Conservation (phyloP, 2,888 invertebrate species). For the Hirudinaria manillensis region DNA sequence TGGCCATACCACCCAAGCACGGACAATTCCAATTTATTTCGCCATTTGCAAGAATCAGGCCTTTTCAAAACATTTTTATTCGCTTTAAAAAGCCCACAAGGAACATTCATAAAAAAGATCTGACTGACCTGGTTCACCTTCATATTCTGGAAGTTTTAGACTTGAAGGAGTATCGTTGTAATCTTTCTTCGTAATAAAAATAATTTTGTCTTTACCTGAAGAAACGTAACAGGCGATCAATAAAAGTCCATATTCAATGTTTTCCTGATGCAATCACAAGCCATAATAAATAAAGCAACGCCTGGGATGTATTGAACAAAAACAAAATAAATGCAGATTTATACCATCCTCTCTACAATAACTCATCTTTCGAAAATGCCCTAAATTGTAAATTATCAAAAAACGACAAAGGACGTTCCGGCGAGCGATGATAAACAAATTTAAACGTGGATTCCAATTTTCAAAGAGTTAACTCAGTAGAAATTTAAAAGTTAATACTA, state of each 20-base stretch:
- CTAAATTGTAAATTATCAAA: neutral
- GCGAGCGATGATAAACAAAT: neutral
- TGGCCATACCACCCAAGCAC: conserved; percentile 93
- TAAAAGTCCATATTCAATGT: neutral
- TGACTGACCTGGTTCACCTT: conserved; percentile 44
- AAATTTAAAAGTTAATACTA: no score
- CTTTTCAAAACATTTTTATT: conserved; percentile 49
- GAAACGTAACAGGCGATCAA: neutral
- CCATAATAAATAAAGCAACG: neutral
- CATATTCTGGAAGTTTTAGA: conserved; percentile 53
- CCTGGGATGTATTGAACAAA: neutral
- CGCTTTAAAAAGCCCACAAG: neutral
- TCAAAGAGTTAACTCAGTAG: no score
- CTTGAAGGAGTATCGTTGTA: conserved; percentile 65
- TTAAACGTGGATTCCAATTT: neutral
- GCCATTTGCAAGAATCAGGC: conserved; percentile 75
- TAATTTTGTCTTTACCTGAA: conserved; percentile 71
- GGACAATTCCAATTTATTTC: conserved; percentile 95
- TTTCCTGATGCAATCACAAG: neutral
- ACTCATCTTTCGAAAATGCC: conserved; percentile 1
- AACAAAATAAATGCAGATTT: neutral
- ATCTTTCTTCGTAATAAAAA: conserved; percentile 75
- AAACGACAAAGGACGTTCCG: neutral
- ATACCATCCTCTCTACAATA: conserved; percentile 21
- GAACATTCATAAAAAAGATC: neutral